phyloP scores from a whole-genome alignment of 1,140 invertebrate species.

The Heliconius hermathena region DNA sequence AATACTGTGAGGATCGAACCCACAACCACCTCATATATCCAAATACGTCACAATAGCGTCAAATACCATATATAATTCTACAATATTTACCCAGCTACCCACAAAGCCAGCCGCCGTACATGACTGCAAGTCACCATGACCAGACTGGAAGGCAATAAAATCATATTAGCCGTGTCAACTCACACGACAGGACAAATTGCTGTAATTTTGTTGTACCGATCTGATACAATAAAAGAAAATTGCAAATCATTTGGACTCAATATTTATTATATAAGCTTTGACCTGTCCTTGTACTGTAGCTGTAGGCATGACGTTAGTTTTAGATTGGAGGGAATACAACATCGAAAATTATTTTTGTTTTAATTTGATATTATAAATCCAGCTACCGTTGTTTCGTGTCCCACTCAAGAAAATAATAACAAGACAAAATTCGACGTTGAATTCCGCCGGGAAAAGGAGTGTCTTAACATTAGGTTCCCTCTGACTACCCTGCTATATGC shows the following conservation, averaged over 20 bases:
- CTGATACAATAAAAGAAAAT: constrained; percentile 21
- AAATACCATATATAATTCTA: background rate
- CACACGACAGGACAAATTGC: constrained; percentile 29
- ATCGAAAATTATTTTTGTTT: too few species aligned
- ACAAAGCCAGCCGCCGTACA: background rate
- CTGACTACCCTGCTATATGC: too few species aligned
- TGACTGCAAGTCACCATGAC: constrained; percentile 16
- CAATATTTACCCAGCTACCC: background rate
- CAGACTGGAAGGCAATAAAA: background rate
- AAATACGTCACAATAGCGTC: background rate
- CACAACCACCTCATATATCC: background rate
- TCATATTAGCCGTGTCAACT: constrained; percentile 21
- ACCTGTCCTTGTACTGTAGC: background rate
- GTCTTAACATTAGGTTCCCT: too few species aligned
- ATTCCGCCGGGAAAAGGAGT: too few species aligned
- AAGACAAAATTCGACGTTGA: too few species aligned
- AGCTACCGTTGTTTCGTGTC: too few species aligned
- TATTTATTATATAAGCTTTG: constrained; percentile 18
- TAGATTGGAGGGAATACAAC: too few species aligned
- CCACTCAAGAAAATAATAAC: too few species aligned
- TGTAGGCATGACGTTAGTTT: background rate
- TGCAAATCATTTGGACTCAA: constrained; percentile 21
- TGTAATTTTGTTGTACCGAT: constrained; percentile 18
- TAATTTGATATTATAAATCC: too few species aligned
- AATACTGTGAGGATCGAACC: background rate